Conservation (phyloP, 2,113 vertebrate species). For the Caranx ignobilis region DNA sequence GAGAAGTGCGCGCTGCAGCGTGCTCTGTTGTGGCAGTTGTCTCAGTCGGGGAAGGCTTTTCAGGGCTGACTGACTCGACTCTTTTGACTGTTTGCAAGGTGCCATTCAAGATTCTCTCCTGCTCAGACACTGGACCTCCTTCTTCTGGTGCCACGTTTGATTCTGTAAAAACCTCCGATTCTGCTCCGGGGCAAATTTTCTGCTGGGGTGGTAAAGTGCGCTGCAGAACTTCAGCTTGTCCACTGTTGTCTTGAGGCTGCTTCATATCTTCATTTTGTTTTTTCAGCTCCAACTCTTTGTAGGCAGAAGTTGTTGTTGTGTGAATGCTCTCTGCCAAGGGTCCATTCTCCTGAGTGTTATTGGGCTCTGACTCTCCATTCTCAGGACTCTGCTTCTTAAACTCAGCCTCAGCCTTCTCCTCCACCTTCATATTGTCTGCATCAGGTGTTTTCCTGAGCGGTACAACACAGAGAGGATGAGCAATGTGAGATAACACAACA, state of each 20-base stretch:
- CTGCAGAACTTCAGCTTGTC: slow-evolving; percentile 5
- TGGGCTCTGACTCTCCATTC: slow-evolving; percentile 12
- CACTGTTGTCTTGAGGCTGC: background rate
- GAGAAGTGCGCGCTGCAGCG: background rate
- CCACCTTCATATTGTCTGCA: background rate
- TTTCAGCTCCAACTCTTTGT: slow-evolving; percentile 1
- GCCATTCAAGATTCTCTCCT: slow-evolving; percentile 13
- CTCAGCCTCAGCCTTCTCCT: slow-evolving; percentile 1
- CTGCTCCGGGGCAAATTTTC: background rate
- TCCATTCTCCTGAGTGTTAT: slow-evolving; percentile 64
- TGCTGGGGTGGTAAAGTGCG: slow-evolving; percentile 48
- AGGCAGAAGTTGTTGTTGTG: slow-evolving; percentile 3
- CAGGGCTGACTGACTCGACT: background rate
- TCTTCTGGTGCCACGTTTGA: background rate
- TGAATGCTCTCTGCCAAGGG: slow-evolving; percentile 22
- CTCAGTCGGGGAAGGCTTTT: slow-evolving; percentile 7
- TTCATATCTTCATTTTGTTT: slow-evolving; percentile 17
- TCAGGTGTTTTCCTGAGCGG: slow-evolving; percentile 34
- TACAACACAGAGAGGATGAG: slow-evolving; percentile 22
- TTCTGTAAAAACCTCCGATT: background rate
- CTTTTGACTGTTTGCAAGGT: background rate
- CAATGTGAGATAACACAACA: background rate
- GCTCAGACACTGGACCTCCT: background rate
- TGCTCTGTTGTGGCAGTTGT: slow-evolving; percentile 25
- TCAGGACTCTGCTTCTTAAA: slow-evolving; percentile 31